A percentile compares a stretch with the other conserved stretches of the same genome.
Conservation (phyloP, 2,113 vertebrate genomes). For the Ailuropoda melanoleuca region DNA sequence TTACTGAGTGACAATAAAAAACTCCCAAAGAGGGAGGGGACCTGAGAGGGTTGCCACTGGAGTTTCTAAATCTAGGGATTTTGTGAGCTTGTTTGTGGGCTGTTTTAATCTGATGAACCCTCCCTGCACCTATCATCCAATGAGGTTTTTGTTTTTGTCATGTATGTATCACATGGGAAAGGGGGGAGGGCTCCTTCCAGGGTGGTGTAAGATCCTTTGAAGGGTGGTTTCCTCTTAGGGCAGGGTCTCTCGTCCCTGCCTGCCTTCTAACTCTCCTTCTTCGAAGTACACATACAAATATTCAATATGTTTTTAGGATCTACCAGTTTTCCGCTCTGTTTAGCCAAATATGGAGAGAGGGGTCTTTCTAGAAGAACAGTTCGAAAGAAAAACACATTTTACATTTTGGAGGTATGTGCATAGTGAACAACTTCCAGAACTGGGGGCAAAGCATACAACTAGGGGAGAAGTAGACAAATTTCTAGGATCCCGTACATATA, state of each 20-base stretch:
- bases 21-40: not conserved
- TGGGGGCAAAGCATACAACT: not conserved
- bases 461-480: not conserved
- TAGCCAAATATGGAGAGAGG: not conserved
- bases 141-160: not conserved
- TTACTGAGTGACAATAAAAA: not conserved
- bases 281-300: not conserved
- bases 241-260: not conserved
- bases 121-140: not conserved
- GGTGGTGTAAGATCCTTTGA: not conserved
- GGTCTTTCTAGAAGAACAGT: not conserved
- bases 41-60: not conserved
- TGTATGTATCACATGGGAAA: not conserved
- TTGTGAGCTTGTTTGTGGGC: not conserved
- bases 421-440: not conserved
- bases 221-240: not conserved
- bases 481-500: not conserved
- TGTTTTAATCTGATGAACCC: not conserved
- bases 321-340: not conserved
- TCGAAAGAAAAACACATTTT: not conserved
- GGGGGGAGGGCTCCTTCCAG: too few relatives aligned
- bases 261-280: not conserved
- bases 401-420: not conserved
- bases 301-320: slow-evolving; percentile 10
- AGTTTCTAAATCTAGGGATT: not conserved